Conservation (phyloP, 1,140 invertebrate genomes). For the Helicorthomorpha holstii region DNA sequence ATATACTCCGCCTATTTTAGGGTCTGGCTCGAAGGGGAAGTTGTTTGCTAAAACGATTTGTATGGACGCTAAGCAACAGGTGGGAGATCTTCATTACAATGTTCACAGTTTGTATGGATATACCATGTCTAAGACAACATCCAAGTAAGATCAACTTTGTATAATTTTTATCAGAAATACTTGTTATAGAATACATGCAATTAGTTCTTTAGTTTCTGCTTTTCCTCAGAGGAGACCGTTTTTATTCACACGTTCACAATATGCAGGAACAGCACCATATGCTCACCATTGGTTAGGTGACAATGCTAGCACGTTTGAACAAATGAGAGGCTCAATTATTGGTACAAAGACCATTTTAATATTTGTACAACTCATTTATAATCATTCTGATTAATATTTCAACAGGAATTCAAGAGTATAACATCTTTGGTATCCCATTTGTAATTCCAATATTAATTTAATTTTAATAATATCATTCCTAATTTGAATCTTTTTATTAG, state of each 20-base stretch:
- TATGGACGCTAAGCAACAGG: slow-evolving; percentile 15
- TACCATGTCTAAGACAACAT: slow-evolving; percentile 16
- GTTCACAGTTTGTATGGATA: slow-evolving; percentile 26
- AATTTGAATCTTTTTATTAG: slow-evolving; percentile 11
- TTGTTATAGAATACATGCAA: slow-evolving; percentile 1
- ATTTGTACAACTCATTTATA: slow-evolving; percentile 25
- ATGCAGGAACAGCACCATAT: slow-evolving; percentile 32
- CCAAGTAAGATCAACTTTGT: slow-evolving; percentile 6
- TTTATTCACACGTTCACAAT: slow-evolving; percentile 34
- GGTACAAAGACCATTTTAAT: slow-evolving; percentile 19
- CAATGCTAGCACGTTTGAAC: slow-evolving; percentile 29
- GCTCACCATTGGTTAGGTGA: slow-evolving; percentile 39
- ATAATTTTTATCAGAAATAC: slow-evolving; percentile 4
- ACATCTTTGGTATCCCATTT: not conserved
- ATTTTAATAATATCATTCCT: not conserved
- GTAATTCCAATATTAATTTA: slow-evolving; percentile 12
- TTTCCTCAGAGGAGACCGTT: slow-evolving; percentile 18
- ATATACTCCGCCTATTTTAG: slow-evolving; percentile 17
- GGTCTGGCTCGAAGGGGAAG: not conserved
- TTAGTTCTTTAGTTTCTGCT: slow-evolving; percentile 5
- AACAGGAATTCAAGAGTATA: slow-evolving; percentile 22
- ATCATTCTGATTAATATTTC: slow-evolving; percentile 20
- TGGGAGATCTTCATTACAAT: slow-evolving; percentile 22
- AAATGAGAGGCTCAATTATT: slow-evolving; percentile 30
- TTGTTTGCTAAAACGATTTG: slow-evolving; percentile 21